Conservation (phyloP, 2,888 invertebrate genomes). For the Sinopyrophorus schimmeli region DNA sequence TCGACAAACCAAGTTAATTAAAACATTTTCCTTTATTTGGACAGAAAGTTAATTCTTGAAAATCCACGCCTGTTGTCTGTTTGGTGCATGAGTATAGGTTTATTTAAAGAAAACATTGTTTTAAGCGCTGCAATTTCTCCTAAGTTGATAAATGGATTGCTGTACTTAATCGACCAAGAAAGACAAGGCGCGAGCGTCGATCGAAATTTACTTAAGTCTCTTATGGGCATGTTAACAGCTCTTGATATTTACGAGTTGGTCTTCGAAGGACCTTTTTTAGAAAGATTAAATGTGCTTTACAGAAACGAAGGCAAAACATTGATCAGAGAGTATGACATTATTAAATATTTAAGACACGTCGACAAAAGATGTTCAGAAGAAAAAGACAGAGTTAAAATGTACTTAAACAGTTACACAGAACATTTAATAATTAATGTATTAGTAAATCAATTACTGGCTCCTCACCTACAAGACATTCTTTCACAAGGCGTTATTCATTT, state of each 20-base stretch:
- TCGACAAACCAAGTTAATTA: constrained; percentile 94
- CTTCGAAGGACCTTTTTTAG: constrained; percentile 83
- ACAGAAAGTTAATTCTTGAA: constrained; percentile 91
- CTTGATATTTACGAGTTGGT: constrained; percentile 86
- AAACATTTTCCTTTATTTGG: constrained; percentile 97
- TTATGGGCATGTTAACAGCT: constrained; percentile 91
- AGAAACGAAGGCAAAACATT: constrained; percentile 85
- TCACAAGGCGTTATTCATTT: constrained; percentile 87
- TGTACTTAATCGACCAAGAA: constrained; percentile 86
- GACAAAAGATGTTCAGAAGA: constrained; percentile 89
- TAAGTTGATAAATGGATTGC: constrained; percentile 84
- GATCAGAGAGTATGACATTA: constrained; percentile 85
- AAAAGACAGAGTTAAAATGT: constrained; percentile 83
- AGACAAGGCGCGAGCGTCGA: constrained; percentile 87
- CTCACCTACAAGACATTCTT: constrained; percentile 82
- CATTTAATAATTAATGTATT: constrained; percentile 82
- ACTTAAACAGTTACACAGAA: constrained; percentile 87
- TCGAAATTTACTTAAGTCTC: constrained; percentile 83
- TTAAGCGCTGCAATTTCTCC: constrained; percentile 82
- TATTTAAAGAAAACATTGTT: constrained; percentile 89
- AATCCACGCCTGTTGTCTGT: constrained; percentile 90
- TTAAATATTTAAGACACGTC: constrained; percentile 76
- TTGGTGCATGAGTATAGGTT: constrained; percentile 93
- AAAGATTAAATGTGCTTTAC: constrained; percentile 87
- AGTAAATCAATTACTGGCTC: constrained; percentile 86